Percentiles rank a stretch among this genome's conserved stretches.
Evolutionary conservation across 2,888 invertebrate species (phyloP).

Genomic region (Rhingia rostrata): DNA sequence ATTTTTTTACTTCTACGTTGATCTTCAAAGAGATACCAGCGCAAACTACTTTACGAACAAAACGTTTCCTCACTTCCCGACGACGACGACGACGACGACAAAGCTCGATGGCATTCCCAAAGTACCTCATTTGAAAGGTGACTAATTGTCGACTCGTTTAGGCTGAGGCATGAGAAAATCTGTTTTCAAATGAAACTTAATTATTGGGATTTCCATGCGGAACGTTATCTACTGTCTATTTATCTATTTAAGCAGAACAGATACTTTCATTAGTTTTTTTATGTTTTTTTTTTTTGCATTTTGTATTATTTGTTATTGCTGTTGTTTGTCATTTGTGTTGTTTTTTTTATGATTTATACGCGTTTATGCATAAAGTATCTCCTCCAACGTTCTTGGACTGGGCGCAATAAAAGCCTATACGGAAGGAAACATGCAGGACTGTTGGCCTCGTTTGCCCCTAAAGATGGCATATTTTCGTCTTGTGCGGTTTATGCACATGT

Average conservation of each 20-base stretch:
- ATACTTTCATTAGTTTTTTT: slow-evolving; percentile 62
- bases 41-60: slow-evolving; percentile 5
- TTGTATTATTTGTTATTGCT: slow-evolving; percentile 53
- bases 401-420: slow-evolving; percentile 5
- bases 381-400: slow-evolving; percentile 1
- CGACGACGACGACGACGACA: slow-evolving; percentile 2
- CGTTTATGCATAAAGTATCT: slow-evolving; percentile 51
- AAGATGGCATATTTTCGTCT: background rate
- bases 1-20: background rate
- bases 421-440: background rate
- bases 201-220: slow-evolving; percentile 61
- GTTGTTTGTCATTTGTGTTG: slow-evolving; percentile 25
- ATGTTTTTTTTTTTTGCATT: too few species aligned
- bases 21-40: background rate
- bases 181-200: slow-evolving; percentile 47
- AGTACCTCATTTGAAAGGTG: slow-evolving; percentile 13
- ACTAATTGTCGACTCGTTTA: slow-evolving; percentile 7
- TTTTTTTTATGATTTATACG: slow-evolving; percentile 58
- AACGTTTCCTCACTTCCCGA: slow-evolving; percentile 24
- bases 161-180: slow-evolving; percentile 33
- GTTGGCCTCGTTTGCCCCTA: background rate
- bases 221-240: slow-evolving; percentile 49
- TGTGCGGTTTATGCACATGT: slow-evolving; percentile 11
- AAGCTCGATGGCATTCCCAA: slow-evolving; percentile 11
- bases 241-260: slow-evolving; percentile 40